phyloP scores from a whole-genome alignment of 2,113 vertebrate genomes.

The Nothoprocta pentlandii region DNA sequence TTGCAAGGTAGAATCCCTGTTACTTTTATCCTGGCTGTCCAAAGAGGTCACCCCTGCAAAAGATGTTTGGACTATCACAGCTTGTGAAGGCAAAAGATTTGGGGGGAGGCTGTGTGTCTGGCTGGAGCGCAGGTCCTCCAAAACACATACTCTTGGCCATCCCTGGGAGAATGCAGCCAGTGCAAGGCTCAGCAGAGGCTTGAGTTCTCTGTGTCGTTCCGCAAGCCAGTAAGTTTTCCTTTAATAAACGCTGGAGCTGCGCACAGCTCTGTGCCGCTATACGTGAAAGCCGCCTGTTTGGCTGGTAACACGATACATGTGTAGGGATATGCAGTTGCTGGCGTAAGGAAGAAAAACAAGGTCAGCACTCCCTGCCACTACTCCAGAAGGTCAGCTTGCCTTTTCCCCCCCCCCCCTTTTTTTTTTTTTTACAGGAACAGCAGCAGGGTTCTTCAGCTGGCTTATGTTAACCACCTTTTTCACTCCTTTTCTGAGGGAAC shows the following conservation, averaged over 20 bases:
- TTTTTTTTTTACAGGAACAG: constrained; percentile 13
- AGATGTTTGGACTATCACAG: not conserved
- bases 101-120: not conserved
- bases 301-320: rapidly evolving
- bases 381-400: constrained; percentile 23
- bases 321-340: not conserved
- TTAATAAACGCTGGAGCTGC: not conserved
- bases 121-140: not conserved
- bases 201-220: rapidly evolving
- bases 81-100: not conserved
- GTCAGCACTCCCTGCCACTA: not conserved
- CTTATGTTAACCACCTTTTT: constrained; percentile 19
- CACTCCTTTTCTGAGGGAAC: constrained; percentile 3
- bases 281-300: not conserved
- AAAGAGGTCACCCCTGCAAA: not conserved
- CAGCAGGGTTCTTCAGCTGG: constrained; percentile 11
- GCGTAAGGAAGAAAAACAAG: constrained; percentile 24
- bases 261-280: not conserved
- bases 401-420: no score
- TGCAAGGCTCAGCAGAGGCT: not conserved
- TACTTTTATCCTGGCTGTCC: not conserved
- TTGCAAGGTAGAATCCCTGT: not conserved
- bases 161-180: not conserved
- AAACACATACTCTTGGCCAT: not conserved
- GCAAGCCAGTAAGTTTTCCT: not conserved